Conservation (phyloP, 1,140 invertebrate genomes). For the Drosophila gunungcola region DNA sequence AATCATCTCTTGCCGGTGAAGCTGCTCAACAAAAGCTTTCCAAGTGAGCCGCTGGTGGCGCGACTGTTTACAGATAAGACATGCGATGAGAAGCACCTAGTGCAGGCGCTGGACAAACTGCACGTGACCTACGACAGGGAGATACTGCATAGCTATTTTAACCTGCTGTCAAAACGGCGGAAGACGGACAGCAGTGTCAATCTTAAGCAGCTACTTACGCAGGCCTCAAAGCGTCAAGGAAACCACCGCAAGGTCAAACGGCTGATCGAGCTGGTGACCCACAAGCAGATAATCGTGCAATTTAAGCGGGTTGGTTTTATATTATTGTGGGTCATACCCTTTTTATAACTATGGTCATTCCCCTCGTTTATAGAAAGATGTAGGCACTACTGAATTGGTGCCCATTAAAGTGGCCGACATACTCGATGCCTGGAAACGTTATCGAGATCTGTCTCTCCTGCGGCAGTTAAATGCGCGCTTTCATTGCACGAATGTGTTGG, state of each 20-base stretch:
- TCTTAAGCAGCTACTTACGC: slow-evolving; percentile 69
- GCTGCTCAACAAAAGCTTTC: slow-evolving; percentile 70
- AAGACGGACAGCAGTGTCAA: slow-evolving; percentile 16
- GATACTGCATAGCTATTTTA: slow-evolving; percentile 62
- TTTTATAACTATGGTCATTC: background rate
- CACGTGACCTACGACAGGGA: slow-evolving; percentile 70
- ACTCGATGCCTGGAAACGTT: slow-evolving; percentile 61
- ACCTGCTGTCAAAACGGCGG: slow-evolving; percentile 20
- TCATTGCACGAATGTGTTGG: slow-evolving; percentile 72
- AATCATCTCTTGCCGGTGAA: slow-evolving; percentile 5
- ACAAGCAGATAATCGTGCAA: slow-evolving; percentile 70
- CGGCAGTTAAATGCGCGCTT: slow-evolving; percentile 71
- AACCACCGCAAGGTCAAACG: slow-evolving; percentile 74
- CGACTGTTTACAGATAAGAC: slow-evolving; percentile 64
- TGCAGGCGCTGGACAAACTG: slow-evolving; percentile 79
- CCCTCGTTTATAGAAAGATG: slow-evolving; percentile 25
- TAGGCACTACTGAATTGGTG: slow-evolving; percentile 44
- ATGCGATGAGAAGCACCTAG: slow-evolving; percentile 70
- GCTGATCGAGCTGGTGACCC: slow-evolving; percentile 66
- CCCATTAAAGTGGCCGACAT: slow-evolving; percentile 69
- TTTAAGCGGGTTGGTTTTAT: slow-evolving; percentile 61
- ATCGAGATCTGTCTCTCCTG: slow-evolving; percentile 70
- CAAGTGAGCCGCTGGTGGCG: slow-evolving; percentile 60
- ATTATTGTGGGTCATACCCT: background rate
- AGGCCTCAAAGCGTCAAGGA: slow-evolving; percentile 71